Evolutionary conservation across 2,113 vertebrate genomes (phyloP).

Genomic region (Mesoclemmys tuberculata): DNA sequence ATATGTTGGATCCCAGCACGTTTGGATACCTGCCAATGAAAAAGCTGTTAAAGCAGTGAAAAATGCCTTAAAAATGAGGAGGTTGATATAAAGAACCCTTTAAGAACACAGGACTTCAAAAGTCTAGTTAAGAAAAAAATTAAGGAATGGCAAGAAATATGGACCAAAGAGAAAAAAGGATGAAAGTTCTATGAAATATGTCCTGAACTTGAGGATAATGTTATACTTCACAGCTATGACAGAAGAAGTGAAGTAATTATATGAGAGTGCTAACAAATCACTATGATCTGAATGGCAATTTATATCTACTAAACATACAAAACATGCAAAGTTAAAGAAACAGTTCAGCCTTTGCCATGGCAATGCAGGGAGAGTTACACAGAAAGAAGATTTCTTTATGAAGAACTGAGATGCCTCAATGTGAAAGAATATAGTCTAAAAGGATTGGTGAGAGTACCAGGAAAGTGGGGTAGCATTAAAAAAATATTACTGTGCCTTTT

Average conservation of each 20-base stretch:
- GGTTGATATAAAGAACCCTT: too few relatives aligned
- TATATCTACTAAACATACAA: not conserved
- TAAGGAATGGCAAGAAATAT: not conserved
- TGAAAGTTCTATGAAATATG: not conserved
- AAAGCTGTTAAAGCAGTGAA: too few relatives aligned
- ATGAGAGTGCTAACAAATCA: not conserved
- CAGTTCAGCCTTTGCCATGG: not conserved
- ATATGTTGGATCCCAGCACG: too few relatives aligned
- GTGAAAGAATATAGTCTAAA: not conserved
- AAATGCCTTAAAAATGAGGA: too few relatives aligned
- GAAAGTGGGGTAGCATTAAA: not conserved
- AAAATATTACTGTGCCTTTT: not conserved
- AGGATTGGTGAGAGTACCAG: not conserved
- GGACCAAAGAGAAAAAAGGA: not conserved
- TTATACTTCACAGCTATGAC: not conserved
- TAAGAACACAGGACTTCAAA: not conserved
- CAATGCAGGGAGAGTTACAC: not conserved
- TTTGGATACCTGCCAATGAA: too few relatives aligned
- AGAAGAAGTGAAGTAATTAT: not conserved
- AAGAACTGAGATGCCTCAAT: not conserved
- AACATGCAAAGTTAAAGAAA: not conserved
- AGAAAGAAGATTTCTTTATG: not conserved
- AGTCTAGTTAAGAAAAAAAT: not conserved
- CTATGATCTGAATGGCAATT: not conserved
- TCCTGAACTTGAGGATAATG: not conserved